Conservation (phyloP, 2,797 vertebrate species). For the Phrynocephalus guinanensis region DNA sequence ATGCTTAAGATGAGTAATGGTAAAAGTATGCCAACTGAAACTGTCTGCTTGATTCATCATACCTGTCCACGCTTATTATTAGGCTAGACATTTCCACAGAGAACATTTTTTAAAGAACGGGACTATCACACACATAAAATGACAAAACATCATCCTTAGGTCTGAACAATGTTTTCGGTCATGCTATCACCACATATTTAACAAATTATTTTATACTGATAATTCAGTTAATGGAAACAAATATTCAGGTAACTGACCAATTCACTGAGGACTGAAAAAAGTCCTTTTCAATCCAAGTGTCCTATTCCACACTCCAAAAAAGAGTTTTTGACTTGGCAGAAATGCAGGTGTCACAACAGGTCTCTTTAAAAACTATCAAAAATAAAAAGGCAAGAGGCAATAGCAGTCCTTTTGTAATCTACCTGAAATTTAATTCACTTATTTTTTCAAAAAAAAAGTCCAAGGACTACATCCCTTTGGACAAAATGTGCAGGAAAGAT, state of each 20-base stretch:
- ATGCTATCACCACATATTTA: not conserved
- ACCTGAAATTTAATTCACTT: not conserved
- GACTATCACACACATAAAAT: not conserved
- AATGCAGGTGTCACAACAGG: not conserved
- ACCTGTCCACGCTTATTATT: not conserved
- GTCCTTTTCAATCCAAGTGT: not conserved
- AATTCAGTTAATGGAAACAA: not conserved
- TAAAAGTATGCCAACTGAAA: not conserved
- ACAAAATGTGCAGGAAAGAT: not conserved
- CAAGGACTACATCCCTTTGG: not conserved
- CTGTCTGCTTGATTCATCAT: not conserved
- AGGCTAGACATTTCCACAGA: constrained; percentile 6
- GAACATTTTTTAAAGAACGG: not conserved
- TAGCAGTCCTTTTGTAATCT: not conserved
- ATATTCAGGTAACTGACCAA: not conserved
- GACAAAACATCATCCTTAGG: not conserved
- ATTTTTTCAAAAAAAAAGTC: not conserved
- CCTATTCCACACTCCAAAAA: not conserved
- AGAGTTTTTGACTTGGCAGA: not conserved
- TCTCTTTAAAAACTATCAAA: not conserved
- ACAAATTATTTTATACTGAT: constrained; percentile 9
- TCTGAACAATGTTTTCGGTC: not conserved
- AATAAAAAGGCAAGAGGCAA: not conserved
- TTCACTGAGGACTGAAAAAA: not conserved
- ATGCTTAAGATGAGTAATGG: not conserved